phyloP scores from a whole-genome alignment of 2,113 vertebrate species.

The Pteronura brasiliensis region DNA sequence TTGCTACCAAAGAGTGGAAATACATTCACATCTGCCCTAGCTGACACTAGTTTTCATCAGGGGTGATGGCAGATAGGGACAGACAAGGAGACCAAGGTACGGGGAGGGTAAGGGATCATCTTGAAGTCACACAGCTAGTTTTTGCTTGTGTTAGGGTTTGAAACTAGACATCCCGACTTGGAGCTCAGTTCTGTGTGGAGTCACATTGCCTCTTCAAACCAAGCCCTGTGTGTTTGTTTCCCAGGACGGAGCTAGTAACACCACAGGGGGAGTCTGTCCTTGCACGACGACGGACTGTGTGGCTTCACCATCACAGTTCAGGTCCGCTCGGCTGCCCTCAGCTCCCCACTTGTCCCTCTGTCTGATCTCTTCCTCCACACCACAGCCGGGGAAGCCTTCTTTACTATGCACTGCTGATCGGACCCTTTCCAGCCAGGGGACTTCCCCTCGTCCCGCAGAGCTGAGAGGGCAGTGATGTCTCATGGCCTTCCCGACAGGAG shows the following conservation, averaged over 20 bases:
- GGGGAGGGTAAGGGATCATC: background rate
- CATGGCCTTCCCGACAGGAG: background rate
- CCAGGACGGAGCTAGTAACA: background rate
- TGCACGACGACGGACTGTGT: rapidly evolving
- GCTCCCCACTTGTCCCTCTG: background rate
- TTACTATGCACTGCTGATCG: background rate
- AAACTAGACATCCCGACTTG: background rate
- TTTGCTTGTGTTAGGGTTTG: background rate
- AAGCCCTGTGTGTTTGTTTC: background rate
- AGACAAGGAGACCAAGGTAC: background rate
- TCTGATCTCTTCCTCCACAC: background rate
- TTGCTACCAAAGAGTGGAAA: background rate
- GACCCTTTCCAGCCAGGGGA: background rate
- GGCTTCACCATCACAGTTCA: background rate
- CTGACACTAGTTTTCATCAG: background rate
- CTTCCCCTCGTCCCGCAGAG: background rate
- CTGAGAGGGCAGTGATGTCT: background rate
- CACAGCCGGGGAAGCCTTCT: background rate
- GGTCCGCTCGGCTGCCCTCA: background rate
- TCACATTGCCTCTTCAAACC: background rate
- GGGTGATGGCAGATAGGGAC: background rate
- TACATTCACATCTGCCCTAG: background rate
- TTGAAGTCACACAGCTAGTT: background rate
- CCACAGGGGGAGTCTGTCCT: background rate
- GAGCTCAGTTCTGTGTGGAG: background rate